Conservation (phyloP, 2,113 vertebrate genomes). For the Jaculus jaculus region DNA sequence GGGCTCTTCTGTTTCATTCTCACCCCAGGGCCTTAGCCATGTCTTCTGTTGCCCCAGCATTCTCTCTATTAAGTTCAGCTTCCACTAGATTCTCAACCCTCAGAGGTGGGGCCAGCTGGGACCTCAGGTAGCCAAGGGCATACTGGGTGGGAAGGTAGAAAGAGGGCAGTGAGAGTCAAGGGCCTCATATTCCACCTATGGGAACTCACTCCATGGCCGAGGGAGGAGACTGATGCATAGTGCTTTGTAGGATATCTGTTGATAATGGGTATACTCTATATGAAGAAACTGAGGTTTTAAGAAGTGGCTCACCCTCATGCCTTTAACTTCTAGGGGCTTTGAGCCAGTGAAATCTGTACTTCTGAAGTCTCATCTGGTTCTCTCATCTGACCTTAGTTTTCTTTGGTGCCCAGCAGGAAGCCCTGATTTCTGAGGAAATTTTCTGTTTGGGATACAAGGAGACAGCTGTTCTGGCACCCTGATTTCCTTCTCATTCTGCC, state of each 20-base stretch:
- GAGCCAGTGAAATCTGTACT: no score
- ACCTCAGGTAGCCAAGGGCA: background rate
- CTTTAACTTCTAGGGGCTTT: background rate
- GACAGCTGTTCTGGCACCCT: no score
- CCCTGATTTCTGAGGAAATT: no score
- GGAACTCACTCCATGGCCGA: accelerated
- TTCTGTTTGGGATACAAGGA: no score
- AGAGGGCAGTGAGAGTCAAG: background rate
- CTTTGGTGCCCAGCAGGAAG: no score
- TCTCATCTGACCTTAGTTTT: no score
- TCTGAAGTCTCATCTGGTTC: no score
- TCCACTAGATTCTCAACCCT: background rate
- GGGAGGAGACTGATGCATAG: accelerated
- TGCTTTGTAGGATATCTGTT: background rate
- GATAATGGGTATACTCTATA: no score
- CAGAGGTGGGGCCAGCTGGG: background rate
- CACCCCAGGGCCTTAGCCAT: background rate
- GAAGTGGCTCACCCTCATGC: background rate
- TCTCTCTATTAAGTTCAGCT: background rate
- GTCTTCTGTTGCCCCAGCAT: background rate
- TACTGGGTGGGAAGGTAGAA: background rate
- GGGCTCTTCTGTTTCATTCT: background rate
- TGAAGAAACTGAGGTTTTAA: background rate
- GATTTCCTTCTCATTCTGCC: no score
- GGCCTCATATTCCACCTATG: background rate